phyloP scores from a whole-genome alignment of 2,888 invertebrate genomes.

The Chydorus sphaericus region DNA sequence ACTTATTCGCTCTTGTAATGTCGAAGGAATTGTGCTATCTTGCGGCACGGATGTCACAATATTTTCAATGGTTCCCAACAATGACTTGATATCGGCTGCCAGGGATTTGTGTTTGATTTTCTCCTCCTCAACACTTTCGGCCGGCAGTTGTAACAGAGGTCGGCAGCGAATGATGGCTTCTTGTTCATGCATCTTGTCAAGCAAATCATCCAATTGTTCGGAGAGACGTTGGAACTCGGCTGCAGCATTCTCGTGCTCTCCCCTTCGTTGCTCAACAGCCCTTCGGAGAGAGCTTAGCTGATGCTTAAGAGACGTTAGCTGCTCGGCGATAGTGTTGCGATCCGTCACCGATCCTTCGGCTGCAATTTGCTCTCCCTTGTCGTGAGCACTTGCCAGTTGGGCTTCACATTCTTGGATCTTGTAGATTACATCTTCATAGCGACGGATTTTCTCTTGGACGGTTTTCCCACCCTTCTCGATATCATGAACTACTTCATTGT shows the following conservation, averaged over 20 bases:
- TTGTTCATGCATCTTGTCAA: slow-evolving; percentile 68
- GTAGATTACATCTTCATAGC: slow-evolving; percentile 63
- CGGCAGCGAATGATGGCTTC: slow-evolving; percentile 68
- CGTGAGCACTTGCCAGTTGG: slow-evolving; percentile 65
- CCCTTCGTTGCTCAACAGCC: slow-evolving; percentile 67
- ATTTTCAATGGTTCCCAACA: slow-evolving; percentile 1
- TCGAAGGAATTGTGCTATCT: slow-evolving; percentile 61
- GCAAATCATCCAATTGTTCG: slow-evolving; percentile 61
- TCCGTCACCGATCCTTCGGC: slow-evolving; percentile 78
- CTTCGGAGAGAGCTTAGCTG: slow-evolving; percentile 62
- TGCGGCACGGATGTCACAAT: slow-evolving; percentile 53
- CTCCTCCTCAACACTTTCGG: slow-evolving; percentile 64
- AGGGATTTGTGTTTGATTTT: slow-evolving; percentile 56
- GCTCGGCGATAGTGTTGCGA: slow-evolving; percentile 71
- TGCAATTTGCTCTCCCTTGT: slow-evolving; percentile 85
- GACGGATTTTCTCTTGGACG: slow-evolving; percentile 70
- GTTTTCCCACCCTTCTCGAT: slow-evolving; percentile 70
- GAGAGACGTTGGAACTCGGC: slow-evolving; percentile 76
- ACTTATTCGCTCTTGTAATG: slow-evolving; percentile 66
- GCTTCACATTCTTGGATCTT: slow-evolving; percentile 86
- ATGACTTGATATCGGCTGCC: slow-evolving; percentile 46
- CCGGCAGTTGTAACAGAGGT: slow-evolving; percentile 61
- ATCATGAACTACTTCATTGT: slow-evolving; percentile 67
- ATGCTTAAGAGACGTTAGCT: slow-evolving; percentile 71
- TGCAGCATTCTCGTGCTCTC: slow-evolving; percentile 72